A percentile compares a stretch with the other conserved stretches of the same genome.
These are phyloP conservation scores for Sinodicranocentrus sp. DNA, from an alignment of 2,888 invertebrate genomes.

Conservation along the genomic window DNA sequence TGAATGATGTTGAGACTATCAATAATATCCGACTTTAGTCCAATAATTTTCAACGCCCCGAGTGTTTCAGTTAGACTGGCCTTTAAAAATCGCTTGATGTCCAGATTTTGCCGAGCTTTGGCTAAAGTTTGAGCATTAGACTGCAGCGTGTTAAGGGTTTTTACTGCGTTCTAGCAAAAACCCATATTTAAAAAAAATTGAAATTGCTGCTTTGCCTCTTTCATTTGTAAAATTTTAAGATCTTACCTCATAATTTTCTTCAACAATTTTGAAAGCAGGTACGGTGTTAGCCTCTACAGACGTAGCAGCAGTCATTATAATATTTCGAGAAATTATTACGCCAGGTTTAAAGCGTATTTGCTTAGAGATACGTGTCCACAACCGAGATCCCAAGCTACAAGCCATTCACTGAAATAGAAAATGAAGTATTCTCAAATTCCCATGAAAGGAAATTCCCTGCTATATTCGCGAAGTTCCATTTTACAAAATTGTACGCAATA, in stretches of 20 bases:
- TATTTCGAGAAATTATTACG: not conserved
- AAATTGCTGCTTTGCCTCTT: not conserved
- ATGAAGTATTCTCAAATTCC: no score
- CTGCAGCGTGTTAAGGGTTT: constrained; percentile 85
- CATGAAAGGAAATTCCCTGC: no score
- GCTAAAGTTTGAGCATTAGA: constrained; percentile 84
- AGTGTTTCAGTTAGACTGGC: constrained; percentile 69
- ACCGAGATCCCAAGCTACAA: not conserved
- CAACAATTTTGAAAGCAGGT: not conserved
- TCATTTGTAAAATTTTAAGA: not conserved
- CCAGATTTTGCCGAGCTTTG: constrained; percentile 77
- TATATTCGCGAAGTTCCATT: no score
- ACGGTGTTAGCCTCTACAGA: not conserved
- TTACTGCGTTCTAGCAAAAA: constrained; percentile 83
- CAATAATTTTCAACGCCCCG: constrained; percentile 80
- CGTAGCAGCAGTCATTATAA: not conserved
- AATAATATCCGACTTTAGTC: constrained; percentile 83
- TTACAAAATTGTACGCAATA: no score
- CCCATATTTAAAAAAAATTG: not conserved
- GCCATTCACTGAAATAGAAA: constrained; percentile 28
- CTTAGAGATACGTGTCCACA: not conserved
- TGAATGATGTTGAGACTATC: constrained; percentile 92
- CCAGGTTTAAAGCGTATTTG: not conserved
- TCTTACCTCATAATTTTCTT: constrained; percentile 21
- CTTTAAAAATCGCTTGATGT: constrained; percentile 28